These are phyloP conservation scores for Scortum barcoo DNA, from an alignment of 2,113 vertebrate genomes.

Conservation along the genomic window DNA sequence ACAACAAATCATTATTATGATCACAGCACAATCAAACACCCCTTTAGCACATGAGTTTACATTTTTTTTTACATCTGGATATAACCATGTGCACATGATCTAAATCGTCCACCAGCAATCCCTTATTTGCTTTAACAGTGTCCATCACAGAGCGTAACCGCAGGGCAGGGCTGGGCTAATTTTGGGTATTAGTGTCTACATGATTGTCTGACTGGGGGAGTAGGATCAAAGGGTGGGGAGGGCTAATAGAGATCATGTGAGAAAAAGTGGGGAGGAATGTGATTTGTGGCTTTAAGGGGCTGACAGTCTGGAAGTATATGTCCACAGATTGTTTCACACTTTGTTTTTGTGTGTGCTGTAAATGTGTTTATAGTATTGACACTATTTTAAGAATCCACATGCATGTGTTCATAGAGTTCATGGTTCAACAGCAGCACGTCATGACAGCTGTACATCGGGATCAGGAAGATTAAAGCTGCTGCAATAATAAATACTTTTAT, in stretches of 20 bases:
- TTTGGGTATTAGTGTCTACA: conserved; percentile 67
- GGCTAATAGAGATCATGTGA: conserved; percentile 71
- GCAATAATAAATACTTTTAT: neutral
- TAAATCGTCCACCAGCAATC: conserved; percentile 7
- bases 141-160: neutral
- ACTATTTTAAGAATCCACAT: neutral
- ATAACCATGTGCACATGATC: conserved; percentile 30
- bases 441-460: neutral
- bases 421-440: neutral
- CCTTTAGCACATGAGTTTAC: neutral
- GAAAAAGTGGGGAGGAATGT: conserved; percentile 37
- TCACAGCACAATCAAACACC: neutral
- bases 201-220: conserved; percentile 40
- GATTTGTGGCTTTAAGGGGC: conserved; percentile 19
- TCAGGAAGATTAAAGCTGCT: neutral
- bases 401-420: neutral
- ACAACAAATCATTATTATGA: neutral
- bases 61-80: conserved; percentile 5
- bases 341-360: conserved; percentile 11
- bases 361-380: conserved; percentile 16
- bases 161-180: conserved; percentile 13
- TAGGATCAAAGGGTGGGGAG: conserved; percentile 61
- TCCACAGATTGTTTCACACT: conserved; percentile 22
- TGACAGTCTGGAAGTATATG: conserved; percentile 26
- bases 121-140: conserved; percentile 18